Evolutionary conservation across 1,140 invertebrate species (phyloP), one percentile per base, ranked within the genome.

Genomic region (Periplaneta americana): DNA sequence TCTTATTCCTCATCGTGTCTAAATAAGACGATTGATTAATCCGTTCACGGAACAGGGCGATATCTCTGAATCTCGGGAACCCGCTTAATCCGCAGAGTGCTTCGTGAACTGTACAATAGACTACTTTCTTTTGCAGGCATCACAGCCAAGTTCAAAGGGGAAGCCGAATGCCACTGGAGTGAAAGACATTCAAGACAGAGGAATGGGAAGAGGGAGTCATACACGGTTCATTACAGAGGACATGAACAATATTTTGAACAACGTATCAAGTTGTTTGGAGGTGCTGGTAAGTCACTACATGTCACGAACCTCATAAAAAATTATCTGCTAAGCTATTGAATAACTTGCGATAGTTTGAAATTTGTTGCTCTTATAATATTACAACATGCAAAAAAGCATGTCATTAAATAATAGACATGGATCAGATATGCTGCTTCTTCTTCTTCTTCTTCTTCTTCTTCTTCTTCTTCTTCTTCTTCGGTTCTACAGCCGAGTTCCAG

Each of bases 171-270:
- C 93, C 83, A 91, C 91, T 81, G 92, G 92, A 83, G 89, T 88
- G 81, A 87, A 88, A 35, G 88, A 89, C 82, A 90, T 91, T 18
- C 37, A 15, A 17, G 11, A 4, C 37, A 39, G 11, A 39, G 87
- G 90, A 80, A 89, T 91, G 83, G 92, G 91, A 48, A 90, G 91
- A 81, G 90, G 89, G 35, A 88, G 90, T 78, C 89, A 90, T 91
- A 93, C 82, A 90, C 87, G 6, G 88, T 91, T 34, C 48, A 31
- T 74, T 75, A 80, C 48, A 82, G 22, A 10, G 93, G 90, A 0
- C 88, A 93, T 83, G 94, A 95, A 85, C 91, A 93, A 85, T 95
- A 94, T 86, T 94, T 94, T 84, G 90, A 91, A 84, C 91, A 91
- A 74, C 89, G 92, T 76, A 93, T 92, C 85, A 93, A 92, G 86